Percentiles rank a stretch among this genome's conserved stretches.
phyloP scores from a whole-genome alignment of 2,113 vertebrate genomes.

The Dasyornis broadbenti region DNA sequence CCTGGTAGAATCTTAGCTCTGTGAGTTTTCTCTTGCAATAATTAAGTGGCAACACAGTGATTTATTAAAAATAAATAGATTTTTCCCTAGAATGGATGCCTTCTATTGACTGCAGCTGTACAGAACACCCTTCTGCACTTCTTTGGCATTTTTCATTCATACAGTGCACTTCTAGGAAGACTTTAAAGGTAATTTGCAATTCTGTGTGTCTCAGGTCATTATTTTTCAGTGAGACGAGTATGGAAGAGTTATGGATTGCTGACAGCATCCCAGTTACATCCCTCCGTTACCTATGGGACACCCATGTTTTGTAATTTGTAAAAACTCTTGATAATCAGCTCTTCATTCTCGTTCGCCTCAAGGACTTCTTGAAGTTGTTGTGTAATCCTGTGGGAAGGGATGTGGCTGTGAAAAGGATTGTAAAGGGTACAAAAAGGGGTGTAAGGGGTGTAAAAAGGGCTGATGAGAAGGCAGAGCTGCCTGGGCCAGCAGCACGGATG shows the following conservation, averaged over 20 bases:
- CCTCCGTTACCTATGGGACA: neutral
- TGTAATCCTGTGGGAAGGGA: rapidly evolving
- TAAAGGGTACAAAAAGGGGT: too few relatives aligned
- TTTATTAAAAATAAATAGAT: neutral
- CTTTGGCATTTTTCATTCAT: neutral
- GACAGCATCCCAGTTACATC: neutral
- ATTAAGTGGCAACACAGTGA: neutral
- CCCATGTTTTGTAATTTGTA: rapidly evolving
- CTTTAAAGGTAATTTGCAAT: neutral
- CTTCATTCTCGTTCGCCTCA: neutral
- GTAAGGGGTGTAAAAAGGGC: rapidly evolving
- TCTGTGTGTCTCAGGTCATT: neutral
- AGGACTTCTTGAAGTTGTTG: neutral
- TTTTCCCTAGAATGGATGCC: neutral
- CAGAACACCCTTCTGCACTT: neutral
- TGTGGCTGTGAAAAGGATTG: rapidly evolving
- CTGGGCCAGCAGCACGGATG: rapidly evolving
- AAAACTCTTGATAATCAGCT: neutral
- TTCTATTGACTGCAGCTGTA: neutral
- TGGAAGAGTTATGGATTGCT: neutral
- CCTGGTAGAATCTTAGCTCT: neutral
- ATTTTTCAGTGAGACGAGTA: neutral
- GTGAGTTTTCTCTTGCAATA: neutral
- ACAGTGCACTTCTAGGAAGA: neutral
- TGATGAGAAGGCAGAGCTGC: neutral